Base-by-base conservation (phyloP, 2,113 vertebrate species). In the Thamnaconus septentrionalis region DNA sequence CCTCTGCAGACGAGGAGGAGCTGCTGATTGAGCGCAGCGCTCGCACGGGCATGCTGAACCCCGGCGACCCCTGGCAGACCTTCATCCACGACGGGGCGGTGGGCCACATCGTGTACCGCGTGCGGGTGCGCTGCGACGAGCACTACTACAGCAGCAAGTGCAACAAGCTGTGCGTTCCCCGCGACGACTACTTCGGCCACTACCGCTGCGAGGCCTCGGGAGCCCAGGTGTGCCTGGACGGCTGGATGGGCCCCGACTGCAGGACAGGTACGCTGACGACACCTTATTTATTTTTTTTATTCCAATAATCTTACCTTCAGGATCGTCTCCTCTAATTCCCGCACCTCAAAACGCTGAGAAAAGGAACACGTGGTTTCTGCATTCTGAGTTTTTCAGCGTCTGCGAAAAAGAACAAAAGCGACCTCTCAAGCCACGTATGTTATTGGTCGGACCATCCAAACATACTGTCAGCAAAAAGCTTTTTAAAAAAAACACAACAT, bases 241-340 rank as follows among this genome's bases (percentile, higher is more conserved):
- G 97, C 9, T 99, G 97, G 97, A 98, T 96, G 96, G 96, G 94
- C 65, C 61, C 83, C 1, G 93, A 96, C 53, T 99, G 97, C 78
- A 89, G 76, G 61, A 93, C 92, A 86, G 96, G 97, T 98, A 31
- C 18, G 18, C 18, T 31, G 18, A 31, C 18, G 18, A 31, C 18
- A 2, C 18, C 18, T 31, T 31, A 31, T 31, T 31, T 31, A 31
- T 31, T 31, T 31, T 31, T 31, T 31, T 2, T 31, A 31, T 31
- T 31, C 18, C 18, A 31, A 31, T 31, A 31, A 31, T 31, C 18
- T 31, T 31, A 2, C 18, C 18, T 31, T 31, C 18, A 31, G 18
- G 18, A 31, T 31, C 18, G 2, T 31, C 18, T 31, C 18, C 18
- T 31, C 18, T 31, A 31, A 31, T 31, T 31, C 18, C 18, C 18